These are phyloP conservation scores for Morpho achilles DNA, from an alignment of 2,888 invertebrate genomes.

Conservation along the genomic window DNA sequence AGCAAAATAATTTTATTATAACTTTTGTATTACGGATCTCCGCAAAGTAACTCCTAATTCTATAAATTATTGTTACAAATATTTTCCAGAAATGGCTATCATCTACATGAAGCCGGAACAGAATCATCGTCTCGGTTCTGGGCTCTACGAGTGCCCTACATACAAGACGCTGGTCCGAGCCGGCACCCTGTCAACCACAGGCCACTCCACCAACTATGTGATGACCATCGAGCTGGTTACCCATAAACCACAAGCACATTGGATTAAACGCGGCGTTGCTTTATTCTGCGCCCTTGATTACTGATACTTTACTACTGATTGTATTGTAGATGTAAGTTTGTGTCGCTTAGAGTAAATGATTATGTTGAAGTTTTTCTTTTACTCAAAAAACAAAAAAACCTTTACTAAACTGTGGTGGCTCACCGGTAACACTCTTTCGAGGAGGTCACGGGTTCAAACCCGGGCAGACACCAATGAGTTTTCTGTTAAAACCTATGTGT, in stretches of 20 bases:
- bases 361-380: not conserved
- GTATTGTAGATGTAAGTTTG: not conserved
- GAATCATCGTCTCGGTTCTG: constrained; percentile 68
- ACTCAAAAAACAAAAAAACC: too few relatives aligned
- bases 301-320: constrained; percentile 21
- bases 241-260: constrained; percentile 82
- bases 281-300: constrained; percentile 85
- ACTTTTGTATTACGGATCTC: too few relatives aligned
- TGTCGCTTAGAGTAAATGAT: not conserved
- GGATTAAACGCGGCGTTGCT: constrained; percentile 89
- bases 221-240: constrained; percentile 85
- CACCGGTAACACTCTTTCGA: too few relatives aligned
- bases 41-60: too few relatives aligned
- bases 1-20: too few relatives aligned
- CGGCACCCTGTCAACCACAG: constrained; percentile 88
- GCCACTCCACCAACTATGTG: constrained; percentile 91
- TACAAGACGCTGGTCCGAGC: constrained; percentile 89
- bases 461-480: too few relatives aligned
- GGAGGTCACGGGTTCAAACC: too few relatives aligned
- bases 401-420: too few relatives aligned
- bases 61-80: too few relatives aligned
- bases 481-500: too few relatives aligned
- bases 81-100: constrained; percentile 80
- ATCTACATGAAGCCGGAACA: constrained; percentile 85
- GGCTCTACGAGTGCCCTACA: constrained; percentile 84